phyloP scores from a whole-genome alignment of 2,113 vertebrate genomes.

The Coryphaenoides rupestris region DNA sequence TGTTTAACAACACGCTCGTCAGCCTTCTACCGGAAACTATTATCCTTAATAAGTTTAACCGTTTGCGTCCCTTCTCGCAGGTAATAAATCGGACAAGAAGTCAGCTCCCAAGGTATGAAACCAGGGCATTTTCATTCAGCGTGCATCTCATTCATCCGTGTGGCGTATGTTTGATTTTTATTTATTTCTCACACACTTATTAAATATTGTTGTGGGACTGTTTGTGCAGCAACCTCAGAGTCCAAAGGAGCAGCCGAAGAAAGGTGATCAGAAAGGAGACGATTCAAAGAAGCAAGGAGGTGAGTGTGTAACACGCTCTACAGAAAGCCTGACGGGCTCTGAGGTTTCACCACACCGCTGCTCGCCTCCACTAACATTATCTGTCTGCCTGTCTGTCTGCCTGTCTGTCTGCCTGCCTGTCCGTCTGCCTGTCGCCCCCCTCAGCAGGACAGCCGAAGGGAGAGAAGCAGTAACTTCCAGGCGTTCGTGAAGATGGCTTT shows the following conservation, averaged over 20 bases:
- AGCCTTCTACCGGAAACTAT: no score
- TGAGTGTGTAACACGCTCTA: conserved; percentile 44
- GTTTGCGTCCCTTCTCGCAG: conserved; percentile 44
- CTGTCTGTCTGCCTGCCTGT: no score
- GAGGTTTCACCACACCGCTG: not conserved
- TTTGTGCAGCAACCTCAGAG: conserved; percentile 72
- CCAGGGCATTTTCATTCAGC: not conserved
- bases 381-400: no score
- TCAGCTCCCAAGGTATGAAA: conserved; percentile 69
- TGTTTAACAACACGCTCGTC: no score
- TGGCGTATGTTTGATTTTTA: no score
- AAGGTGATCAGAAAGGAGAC: conserved; percentile 80
- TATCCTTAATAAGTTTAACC: not conserved
- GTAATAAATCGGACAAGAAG: conserved; percentile 81
- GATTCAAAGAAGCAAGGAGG: conserved; percentile 81
- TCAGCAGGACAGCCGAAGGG: conserved; percentile 77
- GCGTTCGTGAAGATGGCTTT: conserved; percentile 78
- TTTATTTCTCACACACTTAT: no score
- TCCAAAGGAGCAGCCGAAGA: conserved; percentile 79
- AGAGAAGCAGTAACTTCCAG: conserved; percentile 82
- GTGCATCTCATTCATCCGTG: not conserved
- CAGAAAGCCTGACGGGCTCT: no score
- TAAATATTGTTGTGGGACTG: not conserved
- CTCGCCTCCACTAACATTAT: conserved; percentile 61
- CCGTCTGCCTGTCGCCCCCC: no score